A percentile compares a stretch with the other conserved stretches of the same genome.
phyloP scores from a whole-genome alignment of 2,888 invertebrate species.

The Caenorhabditis becei region DNA sequence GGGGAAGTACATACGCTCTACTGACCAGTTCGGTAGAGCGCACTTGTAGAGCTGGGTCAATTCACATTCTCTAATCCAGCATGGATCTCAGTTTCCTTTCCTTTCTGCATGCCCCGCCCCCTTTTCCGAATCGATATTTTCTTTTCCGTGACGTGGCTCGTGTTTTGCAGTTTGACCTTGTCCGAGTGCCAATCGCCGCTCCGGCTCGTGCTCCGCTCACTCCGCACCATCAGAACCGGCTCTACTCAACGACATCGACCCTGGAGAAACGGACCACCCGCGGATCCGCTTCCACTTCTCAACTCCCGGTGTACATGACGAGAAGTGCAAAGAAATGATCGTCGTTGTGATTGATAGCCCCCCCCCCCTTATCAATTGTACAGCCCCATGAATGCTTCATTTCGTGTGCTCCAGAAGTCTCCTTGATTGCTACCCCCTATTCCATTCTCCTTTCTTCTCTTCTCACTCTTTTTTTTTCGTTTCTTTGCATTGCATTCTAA shows the following conservation, averaged over 20 bases:
- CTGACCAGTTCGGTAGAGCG: too few relatives aligned
- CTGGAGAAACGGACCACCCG: slow-evolving; percentile 6
- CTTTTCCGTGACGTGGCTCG: slow-evolving; percentile 34
- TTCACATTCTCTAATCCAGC: slow-evolving; percentile 5
- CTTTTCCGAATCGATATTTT: not conserved
- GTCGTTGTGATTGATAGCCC: too few relatives aligned
- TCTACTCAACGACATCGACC: not conserved
- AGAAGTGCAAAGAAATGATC: slow-evolving; percentile 23
- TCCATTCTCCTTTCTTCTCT: too few relatives aligned
- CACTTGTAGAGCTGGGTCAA: too few relatives aligned
- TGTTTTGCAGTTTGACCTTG: slow-evolving; percentile 55
- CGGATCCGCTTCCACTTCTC: not conserved
- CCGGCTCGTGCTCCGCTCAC: slow-evolving; percentile 25
- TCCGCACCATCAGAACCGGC: slow-evolving; percentile 10
- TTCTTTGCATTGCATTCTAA: too few relatives aligned
- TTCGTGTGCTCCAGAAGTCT: too few relatives aligned
- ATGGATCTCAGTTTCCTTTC: slow-evolving; percentile 33
- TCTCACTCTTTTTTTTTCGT: too few relatives aligned
- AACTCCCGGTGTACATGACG: slow-evolving; percentile 21
- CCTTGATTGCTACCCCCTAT: too few relatives aligned
- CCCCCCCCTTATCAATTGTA: not conserved
- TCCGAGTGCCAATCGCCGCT: slow-evolving; percentile 34
- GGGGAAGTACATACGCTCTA: not conserved
- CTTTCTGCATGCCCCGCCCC: not conserved
- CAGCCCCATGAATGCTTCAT: not conserved